Evolutionary conservation across 1,140 invertebrate species (phyloP), one percentile per base, ranked within the genome.

Genomic region (Branchinecta lindahli): DNA sequence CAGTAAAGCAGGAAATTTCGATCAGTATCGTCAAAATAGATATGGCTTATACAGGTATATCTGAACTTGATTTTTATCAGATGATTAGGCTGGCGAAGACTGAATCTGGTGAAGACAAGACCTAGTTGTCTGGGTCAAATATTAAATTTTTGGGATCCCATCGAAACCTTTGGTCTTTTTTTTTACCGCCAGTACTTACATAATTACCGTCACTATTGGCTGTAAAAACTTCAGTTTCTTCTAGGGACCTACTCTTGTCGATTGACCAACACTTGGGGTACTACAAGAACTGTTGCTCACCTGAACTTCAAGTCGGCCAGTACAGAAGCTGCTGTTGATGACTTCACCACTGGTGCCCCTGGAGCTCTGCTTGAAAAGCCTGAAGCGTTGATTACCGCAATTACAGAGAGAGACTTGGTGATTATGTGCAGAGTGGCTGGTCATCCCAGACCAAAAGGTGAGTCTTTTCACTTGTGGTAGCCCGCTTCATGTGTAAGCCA

Each of bases 391-490:
- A 81, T 92, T 72, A 82, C 83, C 5, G 86, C 90, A n/a, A 83
- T 83, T 5, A 81, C 84, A 3, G 89, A 87, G 3, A 89, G 91
- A 79, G 89, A 92, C 74, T 83, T 92, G 68, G 86, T 85, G 44
- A 82, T 93, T 18, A 87, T 88, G 0, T 92, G 91, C 76, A 83
- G 88, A 75, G 83, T 89, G 65, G 83, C 83, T 69, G 91, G 90
- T 69, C 85, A 89, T 74, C 90, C 90, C 0, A 90, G 86, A 77
- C 90, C 90, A 8, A 88, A 85, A 85, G 85, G 90, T 92, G 81
- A 81, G 66, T 52, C 18, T 20, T 33, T 0, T 15, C 12, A 20
- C 18, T 61, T 61, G 18, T 61, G 1, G 2, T 61, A 6, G 12
- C 18, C 6, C 52, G 12, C 52, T 61, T 33, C 33, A 33, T 33